Conservation (phyloP, 1,140 invertebrate species). For the Harpegnathos saltator region DNA sequence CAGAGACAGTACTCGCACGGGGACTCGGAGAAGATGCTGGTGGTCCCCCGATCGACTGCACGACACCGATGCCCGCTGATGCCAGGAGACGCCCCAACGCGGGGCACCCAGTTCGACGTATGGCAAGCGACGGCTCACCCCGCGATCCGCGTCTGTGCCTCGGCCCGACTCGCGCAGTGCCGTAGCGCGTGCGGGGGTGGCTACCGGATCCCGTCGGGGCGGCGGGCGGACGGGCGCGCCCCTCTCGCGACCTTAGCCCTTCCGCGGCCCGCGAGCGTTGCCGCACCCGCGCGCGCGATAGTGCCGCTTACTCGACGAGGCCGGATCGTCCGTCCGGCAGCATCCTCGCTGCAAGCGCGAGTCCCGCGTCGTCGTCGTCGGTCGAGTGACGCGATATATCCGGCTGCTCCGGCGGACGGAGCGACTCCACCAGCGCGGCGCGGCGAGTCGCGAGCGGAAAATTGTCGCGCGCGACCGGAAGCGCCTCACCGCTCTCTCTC, state of each 20-base stretch:
- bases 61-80: constrained; percentile 75
- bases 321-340: neutral
- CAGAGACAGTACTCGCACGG: constrained; percentile 47
- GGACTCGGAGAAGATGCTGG: constrained; percentile 75
- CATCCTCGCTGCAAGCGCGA: neutral
- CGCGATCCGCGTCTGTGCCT: constrained; percentile 78
- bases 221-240: constrained; percentile 19
- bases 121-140: constrained; percentile 79
- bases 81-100: constrained; percentile 84
- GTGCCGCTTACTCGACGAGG: neutral
- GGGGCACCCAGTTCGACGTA: constrained; percentile 81
- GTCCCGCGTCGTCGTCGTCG: too few species aligned
- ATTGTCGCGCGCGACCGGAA: too few species aligned
- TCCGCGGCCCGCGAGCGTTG: constrained; percentile 10
- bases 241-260: constrained; percentile 39
- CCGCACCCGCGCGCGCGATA: constrained; percentile 25
- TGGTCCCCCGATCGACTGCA: constrained; percentile 76
- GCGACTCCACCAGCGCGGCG: too few species aligned
- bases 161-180: constrained; percentile 81
- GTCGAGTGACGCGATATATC: neutral
- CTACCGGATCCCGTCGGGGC: constrained; percentile 19
- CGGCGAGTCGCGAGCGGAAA: too few species aligned
- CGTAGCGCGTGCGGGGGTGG: constrained; percentile 71
- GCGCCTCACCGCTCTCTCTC: too few species aligned
- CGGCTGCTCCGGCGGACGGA: too few species aligned